These are phyloP conservation scores for Heteropelma amictum DNA, from an alignment of 2,888 invertebrate genomes.

Conservation along the genomic window DNA sequence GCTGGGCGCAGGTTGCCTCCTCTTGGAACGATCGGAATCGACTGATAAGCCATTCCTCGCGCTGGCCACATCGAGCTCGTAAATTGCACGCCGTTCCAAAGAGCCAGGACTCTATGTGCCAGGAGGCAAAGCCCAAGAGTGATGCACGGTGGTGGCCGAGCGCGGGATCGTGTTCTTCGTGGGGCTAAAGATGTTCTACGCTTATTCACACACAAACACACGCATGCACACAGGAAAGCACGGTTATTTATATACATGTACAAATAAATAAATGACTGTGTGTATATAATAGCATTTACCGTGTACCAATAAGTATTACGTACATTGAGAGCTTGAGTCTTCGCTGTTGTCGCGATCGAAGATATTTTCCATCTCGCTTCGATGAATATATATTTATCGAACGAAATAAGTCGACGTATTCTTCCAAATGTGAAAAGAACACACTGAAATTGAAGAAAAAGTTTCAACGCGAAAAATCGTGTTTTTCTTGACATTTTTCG, in stretches of 20 bases:
- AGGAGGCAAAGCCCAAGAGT: constrained; percentile 45
- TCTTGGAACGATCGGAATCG: constrained; percentile 66
- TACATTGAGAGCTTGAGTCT: constrained; percentile 47
- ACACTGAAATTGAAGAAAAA: too few species aligned
- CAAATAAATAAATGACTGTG: not conserved
- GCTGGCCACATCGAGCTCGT: constrained; percentile 55
- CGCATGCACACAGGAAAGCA: constrained; percentile 3
- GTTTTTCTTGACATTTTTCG: too few species aligned
- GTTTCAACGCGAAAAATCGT: too few species aligned
- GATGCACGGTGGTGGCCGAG: constrained; percentile 55
- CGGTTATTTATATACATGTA: constrained; percentile 14
- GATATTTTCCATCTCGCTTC: constrained; percentile 43
- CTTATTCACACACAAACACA: constrained; percentile 25
- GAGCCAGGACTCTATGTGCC: constrained; percentile 31
- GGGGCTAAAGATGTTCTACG: constrained; percentile 48
- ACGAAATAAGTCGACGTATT: constrained; percentile 1
- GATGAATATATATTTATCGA: constrained; percentile 26
- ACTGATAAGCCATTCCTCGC: constrained; percentile 62
- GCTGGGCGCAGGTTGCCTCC: constrained; percentile 57
- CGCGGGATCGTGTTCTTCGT: constrained; percentile 55
- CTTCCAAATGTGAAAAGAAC: too few species aligned
- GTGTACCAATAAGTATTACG: constrained; percentile 57
- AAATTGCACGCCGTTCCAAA: constrained; percentile 54
- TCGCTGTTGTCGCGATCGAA: constrained; percentile 49
- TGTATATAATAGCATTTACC: constrained; percentile 51